These are phyloP conservation scores for Agrochola litura DNA, from an alignment of 2,888 invertebrate genomes.

Conservation along the genomic window DNA sequence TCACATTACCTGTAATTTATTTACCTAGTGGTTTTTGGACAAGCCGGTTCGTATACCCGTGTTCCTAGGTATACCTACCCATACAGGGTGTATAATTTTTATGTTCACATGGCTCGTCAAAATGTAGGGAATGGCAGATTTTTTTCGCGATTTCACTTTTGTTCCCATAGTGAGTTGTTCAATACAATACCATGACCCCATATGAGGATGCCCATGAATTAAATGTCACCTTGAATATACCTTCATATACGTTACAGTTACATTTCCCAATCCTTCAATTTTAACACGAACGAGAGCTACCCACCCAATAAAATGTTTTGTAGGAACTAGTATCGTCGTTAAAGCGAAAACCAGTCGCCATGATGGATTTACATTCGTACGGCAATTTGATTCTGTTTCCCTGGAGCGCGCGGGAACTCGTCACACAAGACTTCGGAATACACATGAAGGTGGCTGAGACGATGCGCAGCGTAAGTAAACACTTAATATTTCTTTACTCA, in stretches of 20 bases:
- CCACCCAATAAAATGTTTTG: slow-evolving; percentile 18
- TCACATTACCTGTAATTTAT: background rate
- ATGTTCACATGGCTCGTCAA: no score
- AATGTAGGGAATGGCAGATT: no score
- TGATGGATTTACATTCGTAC: slow-evolving; percentile 74
- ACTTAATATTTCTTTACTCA: background rate
- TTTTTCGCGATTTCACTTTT: no score
- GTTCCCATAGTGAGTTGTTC: no score
- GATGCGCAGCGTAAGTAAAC: slow-evolving; percentile 67
- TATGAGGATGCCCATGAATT: no score
- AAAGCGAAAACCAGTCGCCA: slow-evolving; percentile 58
- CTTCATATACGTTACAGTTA: background rate
- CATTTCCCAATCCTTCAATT: background rate
- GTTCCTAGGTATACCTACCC: no score
- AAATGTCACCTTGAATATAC: no score
- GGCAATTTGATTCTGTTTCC: slow-evolving; percentile 74
- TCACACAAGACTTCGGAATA: slow-evolving; percentile 49
- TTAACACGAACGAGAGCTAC: background rate
- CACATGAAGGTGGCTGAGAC: slow-evolving; percentile 60
- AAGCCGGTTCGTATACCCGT: background rate
- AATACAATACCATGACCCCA: no score
- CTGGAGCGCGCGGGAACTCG: slow-evolving; percentile 65
- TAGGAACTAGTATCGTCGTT: slow-evolving; percentile 63
- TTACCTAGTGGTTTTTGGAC: background rate
- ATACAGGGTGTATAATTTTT: no score